Base-by-base conservation (phyloP, 2,797 vertebrate species). In the Intellagama lesueurii region DNA sequence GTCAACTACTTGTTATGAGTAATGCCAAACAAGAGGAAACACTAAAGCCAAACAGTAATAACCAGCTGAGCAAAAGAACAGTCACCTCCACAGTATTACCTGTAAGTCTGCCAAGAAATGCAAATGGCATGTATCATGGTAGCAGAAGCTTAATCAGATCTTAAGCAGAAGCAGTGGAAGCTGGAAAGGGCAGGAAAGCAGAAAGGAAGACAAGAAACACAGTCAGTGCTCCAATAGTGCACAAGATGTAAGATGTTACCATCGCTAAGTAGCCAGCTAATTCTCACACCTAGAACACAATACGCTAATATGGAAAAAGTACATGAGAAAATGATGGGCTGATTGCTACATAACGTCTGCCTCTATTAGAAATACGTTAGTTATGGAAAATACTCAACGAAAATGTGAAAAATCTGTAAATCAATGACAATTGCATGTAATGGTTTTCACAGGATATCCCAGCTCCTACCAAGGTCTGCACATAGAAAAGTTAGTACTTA, bases 161-260 rank as follows among this genome's bases (percentile, higher is more conserved):
- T 52, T 49, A 77, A 88, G 82, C 1, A n/a, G 26, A 87, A 81
- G 40, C 24, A 92, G 26, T 22, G 64, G 85, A 86, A 91, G 16
- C 82, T 89, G 68, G 44, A 47, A 89, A 70, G 1, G 73, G 30
- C 40, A 64, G 89, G 28, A 88, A n/a, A 3, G 73, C 69, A 84
- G 68, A 69, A 79, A 52, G 24, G 16, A 83, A 90, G n/a, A 81
- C 0, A 69, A 76, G 16, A 92, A 85, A 91, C 3, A 0, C 28
- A 88, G 86, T 3, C 26, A 28, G 87, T 81, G 35, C 70, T 87
- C 69, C 30, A 60, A 28, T n/a, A n/a, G 69, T 16, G 87, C 12
- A 60, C 1, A 44, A 5, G 76, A 91, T 87, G 2, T 90, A 68
- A 81, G 0, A 30, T 0, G 0, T 4, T 75, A 81, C 22, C 24